A percentile compares a stretch with the other conserved stretches of the same genome.
These are phyloP conservation scores for Zootoca vivipara DNA, from an alignment of 2,113 vertebrate species.

Conservation along the genomic window DNA sequence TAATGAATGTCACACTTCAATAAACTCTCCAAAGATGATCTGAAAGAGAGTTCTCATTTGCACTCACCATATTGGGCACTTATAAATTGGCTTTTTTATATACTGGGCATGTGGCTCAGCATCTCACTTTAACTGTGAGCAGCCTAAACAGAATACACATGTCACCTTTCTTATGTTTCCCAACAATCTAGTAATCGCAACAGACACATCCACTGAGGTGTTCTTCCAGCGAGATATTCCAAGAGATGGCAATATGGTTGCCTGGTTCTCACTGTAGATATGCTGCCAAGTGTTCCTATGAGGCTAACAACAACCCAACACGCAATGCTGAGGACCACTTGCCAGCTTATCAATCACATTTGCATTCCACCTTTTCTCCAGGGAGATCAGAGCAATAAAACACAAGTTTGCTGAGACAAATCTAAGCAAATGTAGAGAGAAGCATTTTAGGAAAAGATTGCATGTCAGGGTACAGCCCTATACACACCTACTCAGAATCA, in stretches of 20 bases:
- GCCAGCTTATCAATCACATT: neutral
- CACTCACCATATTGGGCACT: neutral
- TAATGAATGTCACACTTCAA: neutral
- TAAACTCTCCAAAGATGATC: too few species aligned
- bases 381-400: neutral
- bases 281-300: neutral
- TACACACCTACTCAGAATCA: too few species aligned
- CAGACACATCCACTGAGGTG: neutral
- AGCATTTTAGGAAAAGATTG: neutral
- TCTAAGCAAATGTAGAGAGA: neutral
- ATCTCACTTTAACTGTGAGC: neutral
- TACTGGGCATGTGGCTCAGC: neutral
- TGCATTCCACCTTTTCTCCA: neutral
- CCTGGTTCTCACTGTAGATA: accelerated
- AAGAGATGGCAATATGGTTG: neutral
- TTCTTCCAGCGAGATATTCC: neutral
- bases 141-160: neutral
- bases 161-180: neutral
- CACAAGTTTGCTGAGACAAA: neutral
- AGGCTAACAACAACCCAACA: neutral
- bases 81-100: neutral
- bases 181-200: neutral
- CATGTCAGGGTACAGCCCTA: too few species aligned
- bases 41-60: neutral
- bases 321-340: too few species aligned